phyloP scores from a whole-genome alignment of 2,797 vertebrate genomes.

The Onychomys leucogaster region DNA sequence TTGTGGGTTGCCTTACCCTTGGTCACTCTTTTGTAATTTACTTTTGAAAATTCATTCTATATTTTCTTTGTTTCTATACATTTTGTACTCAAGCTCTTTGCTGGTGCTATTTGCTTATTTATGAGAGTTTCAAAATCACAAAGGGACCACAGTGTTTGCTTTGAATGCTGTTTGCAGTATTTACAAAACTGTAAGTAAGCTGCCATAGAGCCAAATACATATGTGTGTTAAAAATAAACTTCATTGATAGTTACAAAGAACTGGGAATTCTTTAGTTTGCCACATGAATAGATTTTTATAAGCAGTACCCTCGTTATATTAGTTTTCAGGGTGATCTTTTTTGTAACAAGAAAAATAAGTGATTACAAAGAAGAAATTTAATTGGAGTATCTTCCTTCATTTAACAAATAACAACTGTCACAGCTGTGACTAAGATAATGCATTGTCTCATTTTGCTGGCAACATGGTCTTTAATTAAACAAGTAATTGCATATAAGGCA shows the following conservation, averaged over 20 bases:
- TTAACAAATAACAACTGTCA: constrained; percentile 15
- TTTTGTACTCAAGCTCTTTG: not conserved
- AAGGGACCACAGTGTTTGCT: not conserved
- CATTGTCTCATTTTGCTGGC: not conserved
- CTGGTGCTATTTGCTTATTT: not conserved
- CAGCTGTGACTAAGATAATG: not conserved
- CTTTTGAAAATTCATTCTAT: not conserved
- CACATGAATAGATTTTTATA: not conserved
- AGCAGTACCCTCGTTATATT: not conserved
- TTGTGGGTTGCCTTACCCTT: not conserved
- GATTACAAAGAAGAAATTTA: constrained; percentile 9
- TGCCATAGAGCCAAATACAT: not conserved
- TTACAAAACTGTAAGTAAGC: not conserved
- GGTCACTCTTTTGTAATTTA: not conserved
- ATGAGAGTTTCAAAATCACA: not conserved
- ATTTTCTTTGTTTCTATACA: not conserved
- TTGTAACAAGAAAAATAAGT: constrained; percentile 20
- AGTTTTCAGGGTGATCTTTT: not conserved
- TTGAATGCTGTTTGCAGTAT: not conserved
- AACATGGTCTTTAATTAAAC: constrained; percentile 20
- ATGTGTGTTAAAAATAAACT: not conserved
- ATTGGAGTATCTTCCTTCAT: constrained; percentile 12
- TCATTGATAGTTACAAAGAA: not conserved
- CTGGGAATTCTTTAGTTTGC: not conserved
- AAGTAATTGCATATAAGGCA: not conserved